Evolutionary conservation across 2,797 vertebrate genomes (phyloP), one percentile per base, ranked within the genome.

Genomic region (Premnoplex brunnescens): DNA sequence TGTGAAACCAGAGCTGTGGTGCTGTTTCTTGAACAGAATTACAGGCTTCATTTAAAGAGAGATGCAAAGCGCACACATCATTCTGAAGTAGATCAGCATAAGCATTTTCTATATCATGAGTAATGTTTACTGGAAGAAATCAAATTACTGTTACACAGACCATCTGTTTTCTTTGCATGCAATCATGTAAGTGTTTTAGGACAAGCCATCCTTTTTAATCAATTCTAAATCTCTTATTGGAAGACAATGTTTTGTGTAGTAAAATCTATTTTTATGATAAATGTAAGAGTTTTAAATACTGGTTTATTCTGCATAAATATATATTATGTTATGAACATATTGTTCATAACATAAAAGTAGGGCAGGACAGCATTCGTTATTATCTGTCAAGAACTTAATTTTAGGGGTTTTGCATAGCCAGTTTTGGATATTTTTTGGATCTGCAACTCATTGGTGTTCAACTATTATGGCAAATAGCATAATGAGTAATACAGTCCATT

Each of bases 111-210:
- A 34, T 96, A 96, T 93, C 78, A 86, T 97, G 96, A 96, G 72
- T 97, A 96, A 97, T 97, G 92, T 96, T 97, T 96, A 95, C 95
- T 95, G 95, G 92, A 96, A 95, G 87, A 96, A 97, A 97, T 97
- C 93, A 96, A 95, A 97, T 97, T 97, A 96, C 85, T 86, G 72
- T 96, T 94, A 88, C 89, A 93, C 44, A 95, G 96, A 91, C 96
- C 95, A 97, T 97, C 97, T 97, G 96, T 97, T 97, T 96, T 96
- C 89, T 94, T 93, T 92, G 71, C 95, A 83, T 96, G 95, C 87
- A 97, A 96, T 96, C 78, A 93, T 92, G 59, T 96, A 96, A 97
- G 96, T 94, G 89, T 94, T 96, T 96, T 95, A 96, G 88, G 94
- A 94, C 91, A 91, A 96, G 85, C 79, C 89, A 96, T 95, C 89